phyloP scores from a whole-genome alignment of 37 sponge, comb jelly and placozoan species.

The Beroe ovata region DNA sequence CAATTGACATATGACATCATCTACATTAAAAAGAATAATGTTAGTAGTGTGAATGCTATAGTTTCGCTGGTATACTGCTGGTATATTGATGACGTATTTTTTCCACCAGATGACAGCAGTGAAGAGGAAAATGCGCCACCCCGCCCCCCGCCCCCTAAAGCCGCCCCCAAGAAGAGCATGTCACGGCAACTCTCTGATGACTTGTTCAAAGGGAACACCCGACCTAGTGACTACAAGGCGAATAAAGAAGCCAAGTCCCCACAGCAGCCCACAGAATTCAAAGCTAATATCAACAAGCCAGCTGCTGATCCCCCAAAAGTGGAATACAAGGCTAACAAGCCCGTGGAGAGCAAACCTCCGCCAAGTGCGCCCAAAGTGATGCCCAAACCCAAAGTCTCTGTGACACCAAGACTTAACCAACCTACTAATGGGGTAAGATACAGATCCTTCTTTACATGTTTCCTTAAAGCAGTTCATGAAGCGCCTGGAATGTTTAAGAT shows the following conservation, averaged over 20 bases:
- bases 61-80: too few relatives aligned
- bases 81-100: too few relatives aligned
- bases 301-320: neutral
- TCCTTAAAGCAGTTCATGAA: too few relatives aligned
- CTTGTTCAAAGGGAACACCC: neutral
- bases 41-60: too few relatives aligned
- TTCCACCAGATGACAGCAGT: constrained; percentile 11
- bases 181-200: constrained; percentile 8
- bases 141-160: constrained; percentile 57
- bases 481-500: too few relatives aligned
- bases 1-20: too few relatives aligned
- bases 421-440: neutral
- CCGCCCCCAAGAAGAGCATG: constrained; percentile 39
- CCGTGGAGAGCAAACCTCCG: neutral
- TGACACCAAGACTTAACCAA: neutral
- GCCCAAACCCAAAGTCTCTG: constrained; percentile 39
- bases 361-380: constrained; percentile 44
- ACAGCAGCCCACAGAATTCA: neutral
- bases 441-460: too few relatives aligned
- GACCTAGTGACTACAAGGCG: constrained; percentile 40
- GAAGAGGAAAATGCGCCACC: constrained; percentile 64
- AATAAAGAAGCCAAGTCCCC: neutral
- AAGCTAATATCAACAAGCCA: neutral
- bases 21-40: too few relatives aligned
- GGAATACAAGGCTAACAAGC: constrained; percentile 27